These are phyloP conservation scores for Hippopotamyrus pictus DNA, from an alignment of 2,797 vertebrate species.

Conservation along the genomic window DNA sequence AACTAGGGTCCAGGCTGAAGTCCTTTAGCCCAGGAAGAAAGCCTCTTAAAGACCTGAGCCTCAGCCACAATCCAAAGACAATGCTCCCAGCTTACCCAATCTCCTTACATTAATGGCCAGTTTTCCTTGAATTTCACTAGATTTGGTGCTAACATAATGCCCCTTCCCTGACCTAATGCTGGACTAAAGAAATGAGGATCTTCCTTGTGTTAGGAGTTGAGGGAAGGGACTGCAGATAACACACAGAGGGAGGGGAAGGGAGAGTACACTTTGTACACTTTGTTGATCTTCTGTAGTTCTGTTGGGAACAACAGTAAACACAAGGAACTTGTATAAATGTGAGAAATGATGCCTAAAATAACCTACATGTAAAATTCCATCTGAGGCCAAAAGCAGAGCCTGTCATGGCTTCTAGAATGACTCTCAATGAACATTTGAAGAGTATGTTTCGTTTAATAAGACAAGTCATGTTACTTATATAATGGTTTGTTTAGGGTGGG, in stretches of 20 bases:
- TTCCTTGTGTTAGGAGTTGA: not conserved
- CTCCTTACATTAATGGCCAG: conserved; percentile 26
- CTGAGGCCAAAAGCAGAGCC: not conserved
- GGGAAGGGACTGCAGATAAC: not conserved
- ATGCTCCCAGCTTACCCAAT: conserved; percentile 16
- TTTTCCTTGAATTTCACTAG: conserved; percentile 12
- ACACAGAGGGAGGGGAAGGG: not conserved
- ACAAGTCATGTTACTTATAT: not conserved
- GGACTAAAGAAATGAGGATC: conserved; percentile 6
- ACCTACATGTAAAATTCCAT: not conserved
- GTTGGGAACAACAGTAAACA: not conserved
- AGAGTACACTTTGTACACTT: not conserved
- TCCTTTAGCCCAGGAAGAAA: conserved; percentile 25
- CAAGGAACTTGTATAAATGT: not conserved
- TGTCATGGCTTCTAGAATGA: not conserved
- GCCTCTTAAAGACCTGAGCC: conserved; percentile 22
- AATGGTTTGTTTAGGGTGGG: not conserved
- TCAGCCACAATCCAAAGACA: conserved; percentile 20
- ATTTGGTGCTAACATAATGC: not conserved
- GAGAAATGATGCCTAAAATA: not conserved
- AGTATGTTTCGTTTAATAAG: not conserved
- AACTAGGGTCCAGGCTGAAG: conserved; percentile 1
- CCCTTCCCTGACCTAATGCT: conserved; percentile 10
- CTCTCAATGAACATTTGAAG: not conserved
- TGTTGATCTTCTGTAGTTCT: not conserved